Base-by-base conservation (phyloP, 2,888 invertebrate species). In the Drosophila prostipennis region DNA sequence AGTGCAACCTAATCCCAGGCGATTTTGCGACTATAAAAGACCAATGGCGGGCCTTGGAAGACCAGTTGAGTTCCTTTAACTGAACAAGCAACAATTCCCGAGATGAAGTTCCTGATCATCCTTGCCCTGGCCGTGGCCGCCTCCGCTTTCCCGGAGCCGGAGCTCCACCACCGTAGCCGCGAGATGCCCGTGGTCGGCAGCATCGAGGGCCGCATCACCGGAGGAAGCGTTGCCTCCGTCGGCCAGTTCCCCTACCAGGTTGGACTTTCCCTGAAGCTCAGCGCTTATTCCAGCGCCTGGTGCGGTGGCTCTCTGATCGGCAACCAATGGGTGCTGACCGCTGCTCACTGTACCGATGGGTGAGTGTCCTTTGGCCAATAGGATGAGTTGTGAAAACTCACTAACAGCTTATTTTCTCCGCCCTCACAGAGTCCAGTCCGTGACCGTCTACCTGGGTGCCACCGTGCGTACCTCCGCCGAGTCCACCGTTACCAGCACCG, bases 71-170 rank as follows among this genome's bases (percentile, higher is more conserved):
- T 82, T 64, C 61, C 61, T 42, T 52, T 59, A 26, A 67, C 55
- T 59, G 76, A 73, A 63, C 81, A 75, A 39, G 42, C 58, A 72
- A 59, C 72, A 59, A 53, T 61, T n/a, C 39, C 16, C 37, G 46
- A 76, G 64, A 89, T 90, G 89, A 89, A 90, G 75, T 68, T 89
- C 60, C 80, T 90, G 36, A 78, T 89, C 61, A 64, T 87, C 68
- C 76, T 89, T 51, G 58, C 79, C 49, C 43, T 89, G 75, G 81
- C 78, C 11, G 77, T 85, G 70, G 82, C 87, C 60, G 79, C 80
- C 34, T 69, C 79, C 7, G 89, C 84, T 11, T 70, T 80, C 58
- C 77, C 87, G 39, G 73, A 85, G 46, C 6, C 34, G 10, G 58
- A 77, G 60, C 55, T 86, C 68, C 13, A 43, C 1, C 70, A 39